Evolutionary conservation across 2,888 invertebrate genomes (phyloP), one percentile per base, ranked within the genome.

Genomic region (Cyaniris semiargus): DNA sequence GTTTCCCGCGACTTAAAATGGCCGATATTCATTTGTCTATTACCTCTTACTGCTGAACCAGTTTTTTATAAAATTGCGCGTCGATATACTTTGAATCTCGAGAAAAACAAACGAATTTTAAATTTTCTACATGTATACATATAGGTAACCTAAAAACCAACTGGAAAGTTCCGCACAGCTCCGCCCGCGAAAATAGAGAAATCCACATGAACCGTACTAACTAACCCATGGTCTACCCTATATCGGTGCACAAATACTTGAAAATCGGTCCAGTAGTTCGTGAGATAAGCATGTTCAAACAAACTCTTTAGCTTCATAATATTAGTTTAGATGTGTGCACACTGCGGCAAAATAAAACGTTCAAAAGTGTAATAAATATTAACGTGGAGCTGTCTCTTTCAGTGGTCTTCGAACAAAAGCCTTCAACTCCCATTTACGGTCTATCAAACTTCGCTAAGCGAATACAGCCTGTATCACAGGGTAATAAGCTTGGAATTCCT

Each of bases 321-420:
- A 53, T 53, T 18, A 53, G 44, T 44, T 53, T 5, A 4, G 53
- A 27, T 66, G 27, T 27, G 15, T 6, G 15, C 66, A 13, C 27
- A 31, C 27, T 66, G 27, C 27, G 66, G 66, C 66, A 60, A 66
- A 66, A 66, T 66, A 31, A 31, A 66, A 66, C 66, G 27, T 66
- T 15, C 21, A 72, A 72, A 27, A 13, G 23, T 15, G 23, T 44
- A 44, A 76, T 53, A 70, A 76, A 76, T 70, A 76, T 70, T 76
- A 70, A 34, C 7, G 70, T 21, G 56, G 56, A 53, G 70, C 53
- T 70, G 72, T 76, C 76, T 77, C 77, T 76, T 77, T 78, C 70
- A 78, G 76, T 77, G 72, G 75, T 78, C 76, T 71, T 76, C 78
- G 77, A 78, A 79, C 79, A 79, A 79, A 79, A 56, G 70, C 76